phyloP scores from a whole-genome alignment of 2,113 vertebrate genomes.

The Chloroceryle aenea region DNA sequence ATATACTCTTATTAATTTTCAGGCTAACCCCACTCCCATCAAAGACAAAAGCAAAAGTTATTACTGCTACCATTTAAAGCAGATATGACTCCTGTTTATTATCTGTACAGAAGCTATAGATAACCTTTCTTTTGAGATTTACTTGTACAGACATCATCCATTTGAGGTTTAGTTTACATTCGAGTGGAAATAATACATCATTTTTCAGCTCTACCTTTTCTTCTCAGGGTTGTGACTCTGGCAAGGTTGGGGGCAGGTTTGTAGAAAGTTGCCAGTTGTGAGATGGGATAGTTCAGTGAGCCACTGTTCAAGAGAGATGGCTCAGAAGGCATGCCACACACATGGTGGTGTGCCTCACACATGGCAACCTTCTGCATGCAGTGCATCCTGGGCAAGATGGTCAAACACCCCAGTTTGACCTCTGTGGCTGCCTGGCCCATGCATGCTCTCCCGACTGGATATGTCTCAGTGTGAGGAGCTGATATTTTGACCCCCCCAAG shows the following conservation, averaged over 20 bases:
- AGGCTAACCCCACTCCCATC: neutral
- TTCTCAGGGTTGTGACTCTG: neutral
- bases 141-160: neutral
- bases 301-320: neutral
- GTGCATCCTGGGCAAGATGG: neutral
- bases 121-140: neutral
- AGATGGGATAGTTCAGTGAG: neutral
- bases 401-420: neutral
- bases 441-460: neutral
- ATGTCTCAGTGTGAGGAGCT: neutral
- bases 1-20: neutral
- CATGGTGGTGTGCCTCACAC: neutral
- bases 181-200: neutral
- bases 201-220: neutral
- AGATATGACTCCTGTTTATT: neutral
- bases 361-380: neutral
- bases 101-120: neutral
- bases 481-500: neutral
- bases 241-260: neutral
- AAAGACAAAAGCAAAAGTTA: neutral
- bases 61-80: neutral
- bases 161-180: neutral
- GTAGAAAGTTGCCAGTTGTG: neutral
- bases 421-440: neutral
- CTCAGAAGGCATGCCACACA: neutral